Conservation (phyloP, 2,888 invertebrate genomes). For the Atethmia centrago region DNA sequence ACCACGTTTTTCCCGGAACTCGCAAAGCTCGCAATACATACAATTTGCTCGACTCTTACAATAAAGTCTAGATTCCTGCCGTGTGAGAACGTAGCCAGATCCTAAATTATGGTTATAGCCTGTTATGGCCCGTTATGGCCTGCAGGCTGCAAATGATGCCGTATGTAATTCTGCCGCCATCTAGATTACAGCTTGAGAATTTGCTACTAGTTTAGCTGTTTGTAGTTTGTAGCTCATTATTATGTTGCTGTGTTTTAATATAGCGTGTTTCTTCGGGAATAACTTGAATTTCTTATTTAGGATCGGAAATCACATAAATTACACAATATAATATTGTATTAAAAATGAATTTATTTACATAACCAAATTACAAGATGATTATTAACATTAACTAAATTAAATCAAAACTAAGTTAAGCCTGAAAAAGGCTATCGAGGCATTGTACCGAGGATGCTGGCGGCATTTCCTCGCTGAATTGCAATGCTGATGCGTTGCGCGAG, state of each 20-base stretch:
- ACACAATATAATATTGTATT: no score
- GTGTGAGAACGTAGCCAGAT: slow-evolving; percentile 24
- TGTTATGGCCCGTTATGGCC: slow-evolving; percentile 19
- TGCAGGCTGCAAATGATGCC: slow-evolving; percentile 41
- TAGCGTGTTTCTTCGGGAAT: neutral
- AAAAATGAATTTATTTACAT: no score
- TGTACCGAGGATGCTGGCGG: no score
- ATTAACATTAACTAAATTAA: no score
- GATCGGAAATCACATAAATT: no score
- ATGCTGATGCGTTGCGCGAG: no score
- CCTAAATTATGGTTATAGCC: slow-evolving; percentile 44
- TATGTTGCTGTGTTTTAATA: neutral
- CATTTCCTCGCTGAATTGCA: no score
- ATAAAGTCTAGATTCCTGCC: slow-evolving; percentile 32
- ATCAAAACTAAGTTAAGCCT: no score
- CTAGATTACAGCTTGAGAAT: slow-evolving; percentile 29
- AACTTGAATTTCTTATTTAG: neutral
- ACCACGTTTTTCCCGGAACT: neutral
- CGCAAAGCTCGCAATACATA: slow-evolving; percentile 12
- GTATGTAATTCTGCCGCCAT: slow-evolving; percentile 28
- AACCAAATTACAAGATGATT: no score
- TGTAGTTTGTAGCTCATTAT: slow-evolving; percentile 9
- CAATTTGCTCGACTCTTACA: slow-evolving; percentile 28
- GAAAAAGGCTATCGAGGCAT: no score
- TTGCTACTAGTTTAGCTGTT: slow-evolving; percentile 33